These are phyloP conservation scores for Drosophila pseudotalamancana DNA, from an alignment of 2,888 invertebrate genomes.

Conservation along the genomic window DNA sequence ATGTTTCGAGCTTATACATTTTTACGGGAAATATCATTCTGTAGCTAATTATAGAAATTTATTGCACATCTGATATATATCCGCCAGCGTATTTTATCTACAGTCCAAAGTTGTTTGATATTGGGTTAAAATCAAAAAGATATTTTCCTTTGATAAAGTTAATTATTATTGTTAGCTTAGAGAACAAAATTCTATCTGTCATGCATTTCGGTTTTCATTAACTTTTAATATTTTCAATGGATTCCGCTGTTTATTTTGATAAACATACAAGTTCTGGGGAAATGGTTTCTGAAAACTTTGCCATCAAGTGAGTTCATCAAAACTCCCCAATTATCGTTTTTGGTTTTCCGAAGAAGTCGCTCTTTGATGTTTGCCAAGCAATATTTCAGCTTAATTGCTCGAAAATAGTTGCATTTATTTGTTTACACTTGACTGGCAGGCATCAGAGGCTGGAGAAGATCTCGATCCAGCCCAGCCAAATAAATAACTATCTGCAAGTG, in stretches of 20 bases:
- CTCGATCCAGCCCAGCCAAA: slow-evolving; percentile 39
- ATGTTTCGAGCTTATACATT: too few species aligned
- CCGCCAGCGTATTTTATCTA: not conserved
- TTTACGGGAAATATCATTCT: not conserved
- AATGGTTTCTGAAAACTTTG: not conserved
- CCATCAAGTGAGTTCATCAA: not conserved
- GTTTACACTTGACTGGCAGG: slow-evolving; percentile 27
- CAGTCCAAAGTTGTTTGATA: not conserved
- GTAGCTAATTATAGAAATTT: not conserved
- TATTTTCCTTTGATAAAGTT: too few species aligned
- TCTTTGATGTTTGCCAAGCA: slow-evolving; percentile 14
- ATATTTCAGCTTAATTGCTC: slow-evolving; percentile 6
- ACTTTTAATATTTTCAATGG: not conserved
- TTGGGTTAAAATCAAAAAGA: too few species aligned
- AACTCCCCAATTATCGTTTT: slow-evolving; percentile 3
- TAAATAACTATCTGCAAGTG: slow-evolving; percentile 56
- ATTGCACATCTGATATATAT: not conserved
- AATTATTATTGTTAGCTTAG: too few species aligned
- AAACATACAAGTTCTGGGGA: not conserved
- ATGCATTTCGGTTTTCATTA: too few species aligned
- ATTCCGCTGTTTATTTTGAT: not conserved
- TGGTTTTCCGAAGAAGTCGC: not conserved
- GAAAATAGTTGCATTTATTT: slow-evolving; percentile 31
- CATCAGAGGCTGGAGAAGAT: not conserved
- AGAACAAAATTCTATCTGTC: too few species aligned